These are phyloP conservation scores for Anaspis maculata DNA, from an alignment of 2,888 invertebrate genomes.

Conservation along the genomic window DNA sequence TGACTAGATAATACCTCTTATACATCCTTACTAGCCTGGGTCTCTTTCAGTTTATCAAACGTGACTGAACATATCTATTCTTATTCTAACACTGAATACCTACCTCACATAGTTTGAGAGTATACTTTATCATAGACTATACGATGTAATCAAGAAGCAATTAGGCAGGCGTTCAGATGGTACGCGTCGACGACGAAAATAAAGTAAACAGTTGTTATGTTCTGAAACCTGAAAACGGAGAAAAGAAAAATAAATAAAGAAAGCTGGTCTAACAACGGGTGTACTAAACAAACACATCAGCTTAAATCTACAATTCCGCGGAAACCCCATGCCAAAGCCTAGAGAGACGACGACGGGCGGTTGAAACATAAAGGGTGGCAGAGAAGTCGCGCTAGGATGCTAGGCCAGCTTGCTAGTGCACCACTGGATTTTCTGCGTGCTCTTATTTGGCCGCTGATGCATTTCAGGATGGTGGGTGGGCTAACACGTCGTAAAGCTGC, in stretches of 20 bases:
- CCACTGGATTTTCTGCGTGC: neutral
- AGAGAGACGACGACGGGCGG: neutral
- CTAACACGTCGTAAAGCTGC: slow-evolving; percentile 19
- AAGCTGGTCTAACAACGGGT: slow-evolving; percentile 16
- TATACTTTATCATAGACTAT: too few species aligned
- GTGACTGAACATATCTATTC: too few species aligned
- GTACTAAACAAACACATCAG: slow-evolving; percentile 23
- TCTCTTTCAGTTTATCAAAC: too few species aligned
- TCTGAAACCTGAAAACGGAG: slow-evolving; percentile 13
- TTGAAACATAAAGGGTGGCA: neutral
- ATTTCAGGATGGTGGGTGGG: slow-evolving; percentile 16
- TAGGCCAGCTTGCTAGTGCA: neutral
- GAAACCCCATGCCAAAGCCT: slow-evolving; percentile 10
- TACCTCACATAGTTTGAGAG: too few species aligned
- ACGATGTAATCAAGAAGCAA: too few species aligned
- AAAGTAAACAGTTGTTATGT: slow-evolving; percentile 15
- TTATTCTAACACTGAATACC: too few species aligned
- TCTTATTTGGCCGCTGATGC: slow-evolving; percentile 9
- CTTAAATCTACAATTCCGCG: slow-evolving; percentile 20
- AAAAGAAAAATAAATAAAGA: slow-evolving; percentile 21
- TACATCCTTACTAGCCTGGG: too few species aligned
- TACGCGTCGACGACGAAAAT: slow-evolving; percentile 11
- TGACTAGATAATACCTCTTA: too few species aligned
- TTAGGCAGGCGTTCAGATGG: slow-evolving; percentile 10
- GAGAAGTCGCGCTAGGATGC: neutral